A percentile compares a stretch with the other conserved stretches of the same genome.
phyloP scores from a whole-genome alignment of 2,888 invertebrate species.

The Acrobasis repandana region DNA sequence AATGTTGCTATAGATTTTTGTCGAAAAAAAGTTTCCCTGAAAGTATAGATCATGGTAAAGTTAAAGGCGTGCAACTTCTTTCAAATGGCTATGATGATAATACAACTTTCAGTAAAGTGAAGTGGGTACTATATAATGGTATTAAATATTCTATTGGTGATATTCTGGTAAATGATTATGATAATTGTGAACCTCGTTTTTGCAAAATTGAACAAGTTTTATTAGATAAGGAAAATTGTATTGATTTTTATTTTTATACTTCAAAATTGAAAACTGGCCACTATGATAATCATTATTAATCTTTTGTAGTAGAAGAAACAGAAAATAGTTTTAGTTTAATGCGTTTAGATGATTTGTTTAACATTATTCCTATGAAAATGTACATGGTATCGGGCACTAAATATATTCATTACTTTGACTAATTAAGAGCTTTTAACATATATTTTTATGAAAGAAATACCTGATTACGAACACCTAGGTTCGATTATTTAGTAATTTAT shows the following conservation, averaged over 20 bases:
- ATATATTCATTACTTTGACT: slow-evolving; percentile 1
- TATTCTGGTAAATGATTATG: slow-evolving; percentile 13
- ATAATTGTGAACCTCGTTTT: slow-evolving; percentile 11
- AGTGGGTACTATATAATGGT: slow-evolving; percentile 21
- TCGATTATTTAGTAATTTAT: too few species aligned
- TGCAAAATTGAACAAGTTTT: slow-evolving; percentile 16
- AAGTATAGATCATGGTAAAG: too few species aligned
- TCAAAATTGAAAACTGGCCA: slow-evolving; percentile 13
- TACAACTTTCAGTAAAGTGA: slow-evolving; percentile 10
- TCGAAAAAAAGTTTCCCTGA: slow-evolving; percentile 5
- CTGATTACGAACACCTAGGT: too few species aligned
- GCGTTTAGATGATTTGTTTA: slow-evolving; percentile 18
- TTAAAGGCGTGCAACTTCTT: neutral
- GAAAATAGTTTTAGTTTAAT: slow-evolving; percentile 13
- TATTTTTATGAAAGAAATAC: too few species aligned
- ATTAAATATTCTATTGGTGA: slow-evolving; percentile 24
- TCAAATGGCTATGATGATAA: slow-evolving; percentile 8
- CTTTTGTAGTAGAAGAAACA: slow-evolving; percentile 9
- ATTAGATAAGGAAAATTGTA: slow-evolving; percentile 12
- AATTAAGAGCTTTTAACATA: neutral
- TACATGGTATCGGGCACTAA: neutral
- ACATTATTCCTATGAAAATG: slow-evolving; percentile 18
- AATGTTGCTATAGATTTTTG: slow-evolving; percentile 12
- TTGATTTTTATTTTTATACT: slow-evolving; percentile 16
- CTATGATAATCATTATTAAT: slow-evolving; percentile 18